Conservation (phyloP, 2,113 vertebrate genomes). For the Aspiorhynchus laticeps region DNA sequence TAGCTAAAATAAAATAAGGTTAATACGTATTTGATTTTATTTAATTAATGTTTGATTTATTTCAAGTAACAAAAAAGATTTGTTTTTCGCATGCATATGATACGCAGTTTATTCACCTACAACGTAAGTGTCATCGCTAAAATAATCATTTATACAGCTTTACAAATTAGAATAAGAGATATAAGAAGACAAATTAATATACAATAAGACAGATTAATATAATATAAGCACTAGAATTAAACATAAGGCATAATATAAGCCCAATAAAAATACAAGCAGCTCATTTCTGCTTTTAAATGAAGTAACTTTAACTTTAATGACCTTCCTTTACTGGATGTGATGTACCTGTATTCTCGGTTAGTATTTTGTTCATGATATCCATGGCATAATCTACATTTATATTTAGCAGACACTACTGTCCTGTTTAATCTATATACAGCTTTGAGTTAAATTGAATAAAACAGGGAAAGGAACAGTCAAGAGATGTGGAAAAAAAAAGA, state of each 20-base stretch:
- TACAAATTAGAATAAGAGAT: background rate
- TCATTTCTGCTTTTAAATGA: background rate
- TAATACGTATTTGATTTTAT: too few relatives aligned
- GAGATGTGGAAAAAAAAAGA: background rate
- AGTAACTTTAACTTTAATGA: background rate
- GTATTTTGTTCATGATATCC: background rate
- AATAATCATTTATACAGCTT: background rate
- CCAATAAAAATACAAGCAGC: background rate
- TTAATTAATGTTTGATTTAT: too few relatives aligned
- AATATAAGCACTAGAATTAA: background rate
- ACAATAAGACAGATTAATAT: background rate
- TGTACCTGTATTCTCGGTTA: background rate
- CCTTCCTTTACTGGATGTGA: background rate
- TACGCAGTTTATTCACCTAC: too few relatives aligned
- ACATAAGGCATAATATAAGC: too few relatives aligned
- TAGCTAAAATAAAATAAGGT: too few relatives aligned
- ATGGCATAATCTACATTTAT: background rate
- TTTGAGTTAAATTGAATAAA: background rate
- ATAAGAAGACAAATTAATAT: too few relatives aligned
- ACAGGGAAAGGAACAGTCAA: background rate
- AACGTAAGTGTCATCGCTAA: background rate
- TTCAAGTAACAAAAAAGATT: too few relatives aligned
- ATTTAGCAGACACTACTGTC: background rate
- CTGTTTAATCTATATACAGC: background rate
- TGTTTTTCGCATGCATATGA: too few relatives aligned